Conservation (phyloP, 2,888 invertebrate species). For the Gymnosoma rotundatum region DNA sequence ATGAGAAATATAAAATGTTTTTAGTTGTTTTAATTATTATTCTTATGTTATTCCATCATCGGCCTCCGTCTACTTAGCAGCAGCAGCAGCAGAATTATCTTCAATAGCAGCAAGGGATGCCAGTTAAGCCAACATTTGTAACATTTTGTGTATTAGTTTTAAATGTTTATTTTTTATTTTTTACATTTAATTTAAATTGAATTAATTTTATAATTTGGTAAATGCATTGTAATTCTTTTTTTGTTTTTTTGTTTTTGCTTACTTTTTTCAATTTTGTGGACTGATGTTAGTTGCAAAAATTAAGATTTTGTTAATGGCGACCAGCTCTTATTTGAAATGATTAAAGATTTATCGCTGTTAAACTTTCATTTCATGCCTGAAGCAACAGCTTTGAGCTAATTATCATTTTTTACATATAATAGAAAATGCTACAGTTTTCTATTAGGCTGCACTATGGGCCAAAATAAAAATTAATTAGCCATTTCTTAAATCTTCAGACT, state of each 20-base stretch:
- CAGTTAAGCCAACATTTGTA: slow-evolving; percentile 19
- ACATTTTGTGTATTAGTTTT: slow-evolving; percentile 48
- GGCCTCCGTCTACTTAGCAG: background rate
- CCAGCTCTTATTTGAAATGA: slow-evolving; percentile 55
- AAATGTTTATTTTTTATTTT: slow-evolving; percentile 37
- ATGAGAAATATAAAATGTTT: slow-evolving; percentile 1
- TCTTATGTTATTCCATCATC: slow-evolving; percentile 3
- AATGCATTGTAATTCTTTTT: too few relatives aligned
- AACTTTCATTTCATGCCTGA: slow-evolving; percentile 67
- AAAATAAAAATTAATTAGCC: too few relatives aligned
- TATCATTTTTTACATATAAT: background rate
- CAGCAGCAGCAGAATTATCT: slow-evolving; percentile 2
- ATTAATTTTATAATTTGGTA: slow-evolving; percentile 38
- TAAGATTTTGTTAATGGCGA: slow-evolving; percentile 57
- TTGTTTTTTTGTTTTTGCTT: too few relatives aligned
- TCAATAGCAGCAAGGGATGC: background rate
- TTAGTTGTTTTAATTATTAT: slow-evolving; percentile 20
- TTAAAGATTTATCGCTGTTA: slow-evolving; percentile 64
- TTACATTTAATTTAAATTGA: slow-evolving; percentile 21
- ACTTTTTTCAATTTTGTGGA: too few relatives aligned
- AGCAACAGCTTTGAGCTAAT: slow-evolving; percentile 52
- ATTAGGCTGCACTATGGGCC: too few relatives aligned
- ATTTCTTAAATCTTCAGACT: too few relatives aligned
- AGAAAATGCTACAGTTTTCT: background rate
- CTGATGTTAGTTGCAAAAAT: background rate